Percentiles rank a stretch among this genome's conserved stretches.
phyloP scores from a whole-genome alignment of 2,113 vertebrate genomes.

The Thomomys bottae region DNA sequence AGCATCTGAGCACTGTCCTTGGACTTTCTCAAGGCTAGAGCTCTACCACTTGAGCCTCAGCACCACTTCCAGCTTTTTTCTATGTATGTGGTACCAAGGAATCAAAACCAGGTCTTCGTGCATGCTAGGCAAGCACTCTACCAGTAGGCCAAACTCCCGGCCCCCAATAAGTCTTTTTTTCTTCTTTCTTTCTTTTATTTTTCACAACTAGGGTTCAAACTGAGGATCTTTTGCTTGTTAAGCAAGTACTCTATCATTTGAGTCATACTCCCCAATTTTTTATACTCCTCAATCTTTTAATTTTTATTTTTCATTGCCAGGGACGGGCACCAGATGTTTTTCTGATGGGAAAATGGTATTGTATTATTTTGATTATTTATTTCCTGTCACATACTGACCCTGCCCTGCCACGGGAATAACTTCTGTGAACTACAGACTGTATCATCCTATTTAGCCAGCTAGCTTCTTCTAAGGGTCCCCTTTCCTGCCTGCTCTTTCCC shows the following conservation, averaged over 20 bases:
- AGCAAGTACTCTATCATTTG: too few relatives aligned
- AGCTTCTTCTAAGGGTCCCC: background rate
- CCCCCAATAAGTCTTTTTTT: background rate
- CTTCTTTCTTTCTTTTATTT: background rate
- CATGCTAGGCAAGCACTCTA: too few relatives aligned
- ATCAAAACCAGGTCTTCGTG: too few relatives aligned
- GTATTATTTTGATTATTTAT: constrained; percentile 53
- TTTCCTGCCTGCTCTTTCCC: background rate
- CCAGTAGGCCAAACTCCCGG: too few relatives aligned
- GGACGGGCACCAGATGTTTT: constrained; percentile 49
- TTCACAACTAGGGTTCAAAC: background rate
- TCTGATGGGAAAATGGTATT: constrained; percentile 57
- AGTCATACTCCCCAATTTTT: too few relatives aligned
- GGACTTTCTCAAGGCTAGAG: too few relatives aligned
- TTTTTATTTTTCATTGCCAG: background rate
- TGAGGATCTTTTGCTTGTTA: too few relatives aligned
- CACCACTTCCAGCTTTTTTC: too few relatives aligned
- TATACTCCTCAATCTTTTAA: too few relatives aligned
- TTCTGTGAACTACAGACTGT: background rate
- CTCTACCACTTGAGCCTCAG: too few relatives aligned
- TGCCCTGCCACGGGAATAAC: constrained; percentile 13
- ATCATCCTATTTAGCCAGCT: background rate
- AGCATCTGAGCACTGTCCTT: too few relatives aligned
- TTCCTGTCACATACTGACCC: constrained; percentile 11
- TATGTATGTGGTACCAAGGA: too few relatives aligned